Percentiles rank a stretch among this genome's conserved stretches.
phyloP scores from a whole-genome alignment of 2,888 invertebrate species.

The Eueremaeus valkanovi region DNA sequence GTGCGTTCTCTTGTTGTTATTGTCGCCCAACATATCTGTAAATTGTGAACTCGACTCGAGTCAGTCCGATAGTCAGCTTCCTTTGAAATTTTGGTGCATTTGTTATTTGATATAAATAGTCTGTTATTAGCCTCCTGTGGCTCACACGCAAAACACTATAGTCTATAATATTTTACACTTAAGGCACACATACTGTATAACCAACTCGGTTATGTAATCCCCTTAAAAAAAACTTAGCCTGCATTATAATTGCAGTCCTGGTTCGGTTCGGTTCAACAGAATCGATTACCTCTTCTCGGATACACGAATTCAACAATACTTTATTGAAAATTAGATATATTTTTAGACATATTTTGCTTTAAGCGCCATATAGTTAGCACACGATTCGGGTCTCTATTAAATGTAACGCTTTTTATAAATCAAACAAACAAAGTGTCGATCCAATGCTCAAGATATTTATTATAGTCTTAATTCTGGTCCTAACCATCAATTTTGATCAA shows the following conservation, averaged over 20 bases:
- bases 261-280: not conserved
- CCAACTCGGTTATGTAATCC: conserved; percentile 6
- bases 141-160: not conserved
- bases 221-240: not conserved
- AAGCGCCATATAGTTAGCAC: not conserved
- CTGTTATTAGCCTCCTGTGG: conserved; percentile 23
- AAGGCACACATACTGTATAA: not conserved
- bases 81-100: conserved; percentile 15
- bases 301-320: not conserved
- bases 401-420: not conserved
- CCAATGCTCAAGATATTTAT: not conserved
- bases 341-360: conserved; percentile 8
- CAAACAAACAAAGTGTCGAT: not conserved
- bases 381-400: conserved; percentile 19
- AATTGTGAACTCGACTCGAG: not conserved
- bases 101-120: conserved; percentile 35
- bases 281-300: not conserved
- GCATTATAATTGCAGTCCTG: not conserved
- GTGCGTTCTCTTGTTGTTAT: conserved; percentile 33
- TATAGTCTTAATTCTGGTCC: not conserved
- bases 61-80: conserved; percentile 8
- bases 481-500: conserved; percentile 2
- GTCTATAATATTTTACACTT: not conserved
- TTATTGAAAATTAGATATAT: conserved; percentile 9
- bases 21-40: not conserved